These are phyloP conservation scores for Apogon talboti DNA, from an alignment of 2,797 vertebrate species.

Conservation along the genomic window DNA sequence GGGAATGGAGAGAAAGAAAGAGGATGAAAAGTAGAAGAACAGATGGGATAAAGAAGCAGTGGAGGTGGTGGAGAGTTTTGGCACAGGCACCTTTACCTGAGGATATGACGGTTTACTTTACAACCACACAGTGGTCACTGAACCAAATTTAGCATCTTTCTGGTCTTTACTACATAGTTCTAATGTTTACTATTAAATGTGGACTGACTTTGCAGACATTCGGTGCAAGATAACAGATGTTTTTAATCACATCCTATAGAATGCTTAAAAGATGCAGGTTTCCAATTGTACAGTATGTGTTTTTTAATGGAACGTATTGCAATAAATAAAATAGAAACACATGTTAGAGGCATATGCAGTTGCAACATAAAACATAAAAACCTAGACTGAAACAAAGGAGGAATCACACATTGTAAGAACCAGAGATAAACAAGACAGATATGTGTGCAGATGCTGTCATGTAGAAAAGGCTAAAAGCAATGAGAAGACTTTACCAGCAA, in stretches of 20 bases:
- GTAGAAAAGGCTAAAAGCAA: slow-evolving; percentile 15
- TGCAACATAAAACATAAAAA: too few species aligned
- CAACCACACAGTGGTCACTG: slow-evolving; percentile 12
- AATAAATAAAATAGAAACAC: too few species aligned
- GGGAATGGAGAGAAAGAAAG: neutral
- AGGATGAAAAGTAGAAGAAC: slow-evolving; percentile 36
- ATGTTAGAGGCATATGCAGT: neutral
- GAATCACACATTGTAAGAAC: neutral
- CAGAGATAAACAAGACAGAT: slow-evolving; percentile 5
- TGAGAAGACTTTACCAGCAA: slow-evolving; percentile 17
- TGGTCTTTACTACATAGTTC: neutral
- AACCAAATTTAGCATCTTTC: neutral
- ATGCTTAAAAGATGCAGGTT: too few species aligned
- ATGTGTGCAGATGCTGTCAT: slow-evolving; percentile 9
- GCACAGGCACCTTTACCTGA: slow-evolving; percentile 37
- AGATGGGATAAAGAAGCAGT: slow-evolving; percentile 56
- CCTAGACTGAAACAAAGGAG: neutral
- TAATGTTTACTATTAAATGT: neutral
- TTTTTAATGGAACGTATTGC: too few species aligned
- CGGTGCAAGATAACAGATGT: too few species aligned
- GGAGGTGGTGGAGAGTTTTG: slow-evolving; percentile 40
- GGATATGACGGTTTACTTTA: slow-evolving; percentile 31
- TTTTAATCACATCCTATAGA: too few species aligned
- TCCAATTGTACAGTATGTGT: too few species aligned
- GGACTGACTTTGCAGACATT: too few species aligned